A percentile compares a stretch with the other conserved stretches of the same genome.
Evolutionary conservation across 2,113 vertebrate species (phyloP).

Genomic region (Sebastes fasciatus): DNA sequence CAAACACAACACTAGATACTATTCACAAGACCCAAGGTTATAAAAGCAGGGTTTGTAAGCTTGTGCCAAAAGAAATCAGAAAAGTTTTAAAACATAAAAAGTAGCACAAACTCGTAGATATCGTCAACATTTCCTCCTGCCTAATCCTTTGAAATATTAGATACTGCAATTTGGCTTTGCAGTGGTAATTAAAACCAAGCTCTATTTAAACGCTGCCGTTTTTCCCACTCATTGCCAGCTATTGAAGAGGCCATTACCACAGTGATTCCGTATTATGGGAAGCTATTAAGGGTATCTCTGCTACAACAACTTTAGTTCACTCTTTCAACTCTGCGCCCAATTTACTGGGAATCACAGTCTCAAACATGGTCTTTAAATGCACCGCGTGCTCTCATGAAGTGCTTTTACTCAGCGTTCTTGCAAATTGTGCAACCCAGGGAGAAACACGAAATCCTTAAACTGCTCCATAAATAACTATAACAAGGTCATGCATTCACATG

Average conservation of each 20-base stretch:
- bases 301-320: conserved; percentile 48
- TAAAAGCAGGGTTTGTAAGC: conserved; percentile 19
- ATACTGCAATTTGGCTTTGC: conserved; percentile 29
- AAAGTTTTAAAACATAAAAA: conserved; percentile 17
- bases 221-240: conserved; percentile 48
- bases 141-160: conserved; percentile 44
- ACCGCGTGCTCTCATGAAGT: not conserved
- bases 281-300: conserved; percentile 56
- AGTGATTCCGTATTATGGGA: conserved; percentile 64
- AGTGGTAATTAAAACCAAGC: conserved; percentile 65
- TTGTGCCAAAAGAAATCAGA: conserved; percentile 9
- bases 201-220: conserved; percentile 49
- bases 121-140: conserved; percentile 6
- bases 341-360: conserved; percentile 34
- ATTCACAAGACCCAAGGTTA: conserved; percentile 46
- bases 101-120: not conserved
- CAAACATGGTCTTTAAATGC: not conserved
- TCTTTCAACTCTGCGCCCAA: conserved; percentile 31
- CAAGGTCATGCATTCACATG: conserved; percentile 14
- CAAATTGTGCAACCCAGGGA: not conserved
- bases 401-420: conserved; percentile 19
- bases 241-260: conserved; percentile 68
- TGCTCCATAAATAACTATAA: conserved; percentile 9
- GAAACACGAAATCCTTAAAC: not conserved
- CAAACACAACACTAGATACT: conserved; percentile 54